phyloP scores from a whole-genome alignment of 2,797 vertebrate genomes.

The Myripristis jacobus region DNA sequence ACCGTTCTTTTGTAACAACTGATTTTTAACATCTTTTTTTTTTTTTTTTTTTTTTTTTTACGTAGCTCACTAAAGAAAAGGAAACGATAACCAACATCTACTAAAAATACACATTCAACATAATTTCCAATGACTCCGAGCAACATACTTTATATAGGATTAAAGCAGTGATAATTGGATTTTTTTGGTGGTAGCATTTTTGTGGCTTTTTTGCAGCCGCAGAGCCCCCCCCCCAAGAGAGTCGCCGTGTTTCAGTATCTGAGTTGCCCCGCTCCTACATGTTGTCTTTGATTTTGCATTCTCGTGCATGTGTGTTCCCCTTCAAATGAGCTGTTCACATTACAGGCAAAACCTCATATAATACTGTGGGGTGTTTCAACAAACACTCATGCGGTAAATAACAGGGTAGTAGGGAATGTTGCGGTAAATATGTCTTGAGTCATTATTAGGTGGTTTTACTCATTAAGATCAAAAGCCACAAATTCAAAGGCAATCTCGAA shows the following conservation, averaged over 20 bases:
- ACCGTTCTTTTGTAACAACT: neutral
- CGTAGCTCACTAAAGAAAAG: conserved; percentile 18
- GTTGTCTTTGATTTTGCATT: conserved; percentile 64
- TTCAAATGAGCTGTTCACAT: conserved; percentile 70
- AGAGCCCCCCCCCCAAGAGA: conserved; percentile 50
- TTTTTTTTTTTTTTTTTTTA: too few species aligned
- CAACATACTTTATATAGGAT: conserved; percentile 46
- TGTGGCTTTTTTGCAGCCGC: conserved; percentile 48
- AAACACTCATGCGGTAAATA: conserved; percentile 76
- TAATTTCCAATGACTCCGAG: conserved; percentile 29
- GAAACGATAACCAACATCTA: conserved; percentile 16
- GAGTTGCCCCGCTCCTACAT: conserved; percentile 58
- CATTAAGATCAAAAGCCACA: conserved; percentile 80
- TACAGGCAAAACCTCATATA: conserved; percentile 72
- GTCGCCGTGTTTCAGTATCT: conserved; percentile 40
- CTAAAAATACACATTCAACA: conserved; percentile 31
- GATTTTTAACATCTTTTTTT: too few species aligned
- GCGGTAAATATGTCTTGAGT: conserved; percentile 77
- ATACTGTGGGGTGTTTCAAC: conserved; percentile 74
- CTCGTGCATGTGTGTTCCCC: conserved; percentile 65
- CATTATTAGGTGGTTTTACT: conserved; percentile 82
- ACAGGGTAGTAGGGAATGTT: conserved; percentile 71
- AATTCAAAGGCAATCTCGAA: conserved; percentile 73
- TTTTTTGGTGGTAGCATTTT: conserved; percentile 39
- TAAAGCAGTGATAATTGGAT: conserved; percentile 55